Conservation (phyloP, 2,888 invertebrate genomes). For the Apodemia mormo region DNA sequence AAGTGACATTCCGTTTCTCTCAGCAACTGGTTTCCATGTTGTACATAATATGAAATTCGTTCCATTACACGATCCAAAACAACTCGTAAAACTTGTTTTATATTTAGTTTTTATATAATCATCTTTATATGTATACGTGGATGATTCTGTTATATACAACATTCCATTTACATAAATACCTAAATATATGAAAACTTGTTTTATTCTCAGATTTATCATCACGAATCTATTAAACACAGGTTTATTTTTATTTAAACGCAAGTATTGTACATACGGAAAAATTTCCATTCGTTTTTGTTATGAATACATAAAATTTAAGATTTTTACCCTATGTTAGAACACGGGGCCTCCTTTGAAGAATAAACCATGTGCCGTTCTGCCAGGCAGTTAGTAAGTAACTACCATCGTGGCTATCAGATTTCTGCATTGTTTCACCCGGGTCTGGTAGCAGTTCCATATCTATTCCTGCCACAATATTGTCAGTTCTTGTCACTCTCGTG, state of each 20-base stretch:
- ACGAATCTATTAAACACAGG: not conserved
- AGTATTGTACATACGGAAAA: not conserved
- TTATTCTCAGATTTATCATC: not conserved
- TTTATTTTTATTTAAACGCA: not conserved
- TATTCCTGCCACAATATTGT: too few species aligned
- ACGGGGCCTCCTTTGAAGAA: too few species aligned
- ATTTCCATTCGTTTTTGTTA: not conserved
- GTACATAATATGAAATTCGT: slow-evolving; percentile 14
- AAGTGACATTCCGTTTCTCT: slow-evolving; percentile 16
- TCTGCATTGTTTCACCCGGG: too few species aligned
- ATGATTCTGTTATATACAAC: not conserved
- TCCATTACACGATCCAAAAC: not conserved
- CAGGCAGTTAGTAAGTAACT: too few species aligned
- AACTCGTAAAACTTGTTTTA: slow-evolving; percentile 9
- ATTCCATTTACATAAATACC: not conserved
- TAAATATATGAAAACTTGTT: not conserved
- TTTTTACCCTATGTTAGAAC: too few species aligned
- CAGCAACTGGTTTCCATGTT: slow-evolving; percentile 7
- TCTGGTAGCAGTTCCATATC: too few species aligned
- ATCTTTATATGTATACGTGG: not conserved
- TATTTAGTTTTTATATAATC: slow-evolving; percentile 13
- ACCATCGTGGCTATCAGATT: too few species aligned
- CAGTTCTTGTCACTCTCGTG: too few species aligned
- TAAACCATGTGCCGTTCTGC: too few species aligned
- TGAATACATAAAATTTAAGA: too few species aligned